Evolutionary conservation across 2,797 vertebrate species (phyloP).

Genomic region (Bovichtus diacanthus): DNA sequence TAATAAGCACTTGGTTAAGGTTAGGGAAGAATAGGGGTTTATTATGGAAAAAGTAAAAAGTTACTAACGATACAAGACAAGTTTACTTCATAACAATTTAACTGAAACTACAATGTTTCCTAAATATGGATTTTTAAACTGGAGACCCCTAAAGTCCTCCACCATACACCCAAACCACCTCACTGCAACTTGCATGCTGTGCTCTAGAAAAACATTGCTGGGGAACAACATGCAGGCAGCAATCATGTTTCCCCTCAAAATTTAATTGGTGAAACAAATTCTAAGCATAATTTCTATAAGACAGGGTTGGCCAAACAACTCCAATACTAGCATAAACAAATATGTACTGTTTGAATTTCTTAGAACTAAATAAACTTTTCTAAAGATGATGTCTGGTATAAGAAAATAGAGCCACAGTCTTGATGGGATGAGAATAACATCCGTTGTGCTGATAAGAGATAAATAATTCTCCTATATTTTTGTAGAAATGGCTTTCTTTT

Average conservation of each 20-base stretch:
- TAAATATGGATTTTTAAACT: neutral
- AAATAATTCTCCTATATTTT: neutral
- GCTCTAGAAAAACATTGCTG: too few species aligned
- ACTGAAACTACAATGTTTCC: neutral
- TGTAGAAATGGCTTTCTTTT: too few species aligned
- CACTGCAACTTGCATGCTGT: too few species aligned
- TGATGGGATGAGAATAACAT: neutral
- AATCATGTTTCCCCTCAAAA: neutral
- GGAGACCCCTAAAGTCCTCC: neutral
- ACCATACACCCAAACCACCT: too few species aligned
- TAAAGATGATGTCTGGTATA: neutral
- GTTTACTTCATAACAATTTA: neutral
- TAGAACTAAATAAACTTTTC: too few species aligned
- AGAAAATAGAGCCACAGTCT: neutral
- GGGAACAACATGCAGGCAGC: too few species aligned
- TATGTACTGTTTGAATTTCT: too few species aligned
- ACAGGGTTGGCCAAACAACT: too few species aligned
- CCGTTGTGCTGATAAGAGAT: neutral
- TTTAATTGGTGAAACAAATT: neutral
- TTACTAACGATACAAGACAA: neutral
- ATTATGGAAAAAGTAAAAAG: neutral
- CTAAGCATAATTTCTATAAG: too few species aligned
- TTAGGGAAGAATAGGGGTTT: neutral
- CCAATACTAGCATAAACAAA: too few species aligned
- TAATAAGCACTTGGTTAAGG: neutral